phyloP scores from a whole-genome alignment of 2,888 invertebrate genomes.

The Sepiola atlantica region DNA sequence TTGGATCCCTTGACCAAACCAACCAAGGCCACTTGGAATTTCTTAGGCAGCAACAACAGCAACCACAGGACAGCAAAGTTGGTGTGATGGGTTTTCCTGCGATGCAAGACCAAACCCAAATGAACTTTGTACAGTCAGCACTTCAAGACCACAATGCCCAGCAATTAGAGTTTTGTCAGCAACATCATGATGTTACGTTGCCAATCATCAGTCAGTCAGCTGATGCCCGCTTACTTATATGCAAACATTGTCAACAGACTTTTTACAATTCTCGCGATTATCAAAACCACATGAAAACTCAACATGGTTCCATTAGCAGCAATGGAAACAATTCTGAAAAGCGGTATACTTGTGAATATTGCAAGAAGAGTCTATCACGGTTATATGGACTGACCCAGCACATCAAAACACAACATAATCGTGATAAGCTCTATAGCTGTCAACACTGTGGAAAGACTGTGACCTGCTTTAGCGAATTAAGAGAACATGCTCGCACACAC shows the following conservation, averaged over 20 bases:
- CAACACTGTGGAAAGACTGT: slow-evolving; percentile 37
- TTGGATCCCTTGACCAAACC: background rate
- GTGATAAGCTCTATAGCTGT: slow-evolving; percentile 32
- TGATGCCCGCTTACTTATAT: background rate
- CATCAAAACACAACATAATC: slow-evolving; percentile 37
- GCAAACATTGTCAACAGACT: slow-evolving; percentile 35
- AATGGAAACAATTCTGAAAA: background rate
- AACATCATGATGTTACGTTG: background rate
- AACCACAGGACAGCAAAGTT: background rate
- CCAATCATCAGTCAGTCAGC: background rate
- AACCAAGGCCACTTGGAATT: slow-evolving; percentile 12
- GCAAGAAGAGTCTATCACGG: slow-evolving; percentile 39
- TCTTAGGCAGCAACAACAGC: background rate
- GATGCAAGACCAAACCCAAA: background rate
- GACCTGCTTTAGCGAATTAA: slow-evolving; percentile 41
- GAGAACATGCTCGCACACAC: slow-evolving; percentile 37
- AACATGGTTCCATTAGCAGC: background rate
- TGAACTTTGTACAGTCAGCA: slow-evolving; percentile 13
- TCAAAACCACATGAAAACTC: slow-evolving; percentile 1
- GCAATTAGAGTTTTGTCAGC: slow-evolving; percentile 34
- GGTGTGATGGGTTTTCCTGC: background rate
- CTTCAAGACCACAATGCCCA: background rate
- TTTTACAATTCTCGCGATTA: slow-evolving; percentile 33
- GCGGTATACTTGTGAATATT: slow-evolving; percentile 42
- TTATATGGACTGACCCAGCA: slow-evolving; percentile 42